Conservation (phyloP, 2,113 vertebrate genomes). For the Vidua macroura region DNA sequence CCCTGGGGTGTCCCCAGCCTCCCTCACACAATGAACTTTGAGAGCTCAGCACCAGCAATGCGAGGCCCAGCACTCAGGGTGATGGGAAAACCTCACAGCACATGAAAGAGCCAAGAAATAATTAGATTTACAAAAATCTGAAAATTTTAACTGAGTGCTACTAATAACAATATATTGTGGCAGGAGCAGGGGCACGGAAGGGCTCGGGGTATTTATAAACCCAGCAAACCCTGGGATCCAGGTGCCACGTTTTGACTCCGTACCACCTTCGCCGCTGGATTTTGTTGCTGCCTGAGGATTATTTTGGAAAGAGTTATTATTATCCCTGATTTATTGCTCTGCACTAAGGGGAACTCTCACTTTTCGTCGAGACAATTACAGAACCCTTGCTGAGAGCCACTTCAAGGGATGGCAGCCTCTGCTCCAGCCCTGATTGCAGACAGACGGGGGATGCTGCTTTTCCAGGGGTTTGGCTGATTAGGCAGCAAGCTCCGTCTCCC, state of each 20-base stretch:
- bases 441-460: neutral
- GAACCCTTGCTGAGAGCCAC: constrained; percentile 61
- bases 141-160: neutral
- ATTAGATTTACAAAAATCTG: neutral
- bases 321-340: constrained; percentile 72
- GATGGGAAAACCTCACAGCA: neutral
- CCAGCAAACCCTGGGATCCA: constrained; percentile 44
- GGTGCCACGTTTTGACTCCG: constrained; percentile 60
- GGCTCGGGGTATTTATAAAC: constrained; percentile 17
- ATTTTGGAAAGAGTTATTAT: constrained; percentile 78
- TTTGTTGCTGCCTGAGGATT: constrained; percentile 73
- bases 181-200: constrained; percentile 10
- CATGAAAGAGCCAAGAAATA: neutral
- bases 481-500: neutral
- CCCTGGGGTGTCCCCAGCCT: neutral
- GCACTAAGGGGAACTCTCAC: constrained; percentile 70
- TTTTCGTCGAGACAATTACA: constrained; percentile 69
- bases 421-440: constrained; percentile 25
- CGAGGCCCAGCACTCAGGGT: neutral
- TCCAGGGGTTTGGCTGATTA: neutral
- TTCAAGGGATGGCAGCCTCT: constrained; percentile 58
- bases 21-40: rapidly evolving
- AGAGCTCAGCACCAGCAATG: neutral
- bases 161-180: neutral
- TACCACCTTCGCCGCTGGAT: constrained; percentile 69